Evolutionary conservation across 1,140 invertebrate species (phyloP), one percentile per base, ranked within the genome.

Genomic region (Sesamia nonagrioides): DNA sequence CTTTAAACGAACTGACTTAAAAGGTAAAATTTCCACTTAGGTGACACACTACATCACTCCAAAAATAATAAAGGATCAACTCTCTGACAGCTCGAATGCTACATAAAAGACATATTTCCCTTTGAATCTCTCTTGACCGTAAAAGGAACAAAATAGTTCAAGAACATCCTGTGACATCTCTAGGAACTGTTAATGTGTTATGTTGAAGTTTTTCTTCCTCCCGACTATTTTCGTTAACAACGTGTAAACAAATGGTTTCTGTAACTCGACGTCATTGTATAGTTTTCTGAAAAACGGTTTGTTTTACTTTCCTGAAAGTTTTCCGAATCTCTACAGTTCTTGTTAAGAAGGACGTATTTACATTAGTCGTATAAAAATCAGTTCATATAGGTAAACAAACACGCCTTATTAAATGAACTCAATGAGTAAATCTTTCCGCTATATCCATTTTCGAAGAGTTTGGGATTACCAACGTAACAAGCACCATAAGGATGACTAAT

Each of bases 111-210:
- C 37, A 33, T 42, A 27, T 54, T 40, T 40, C 33, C 17, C 74
- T 77, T 77, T 77, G 60, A 77, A 68, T 66, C 37, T 45, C 6
- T 56, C 8, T 8, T 54, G 6, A 37, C 74, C 74, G 35, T 68
- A 77, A 77, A 77, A 37, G 74, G 48, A 77, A 54, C 48, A 77
- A 77, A 77, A 68, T 50, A 27, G 63, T 52, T 42, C 21, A 66
- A 52, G 61, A 66, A 77, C 74, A 56, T 77, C 74, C 74, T 50
- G 74, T 68, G 61, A 68, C 60, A 77, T 37, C 17, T 66, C 74
- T 61, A n/a, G 74, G 48, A 66, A 77, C 61, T 21, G 74, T 77
- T 77, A 77, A 77, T 68, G 74, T 42, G 45, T 77, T 68, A 54
- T 27, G 33, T 13, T 50, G 60, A 77, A 68, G 60, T 21, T 50